Conservation (phyloP, 1,140 invertebrate species). For the Ceratina australensis region DNA sequence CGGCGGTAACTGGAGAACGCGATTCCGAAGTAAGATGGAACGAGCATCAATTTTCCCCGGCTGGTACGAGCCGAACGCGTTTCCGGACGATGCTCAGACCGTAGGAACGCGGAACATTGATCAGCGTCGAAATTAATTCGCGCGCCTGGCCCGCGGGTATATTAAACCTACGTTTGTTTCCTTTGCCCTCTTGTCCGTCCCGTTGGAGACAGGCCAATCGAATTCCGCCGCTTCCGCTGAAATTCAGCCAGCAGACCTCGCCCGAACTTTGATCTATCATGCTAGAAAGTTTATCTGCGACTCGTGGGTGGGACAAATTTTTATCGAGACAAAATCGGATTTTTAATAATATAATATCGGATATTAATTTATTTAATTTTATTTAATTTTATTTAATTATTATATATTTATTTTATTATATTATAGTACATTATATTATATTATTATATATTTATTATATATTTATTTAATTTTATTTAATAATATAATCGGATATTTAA, state of each 20-base stretch:
- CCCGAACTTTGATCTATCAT: background rate
- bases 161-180: conserved; percentile 15
- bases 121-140: conserved; percentile 36
- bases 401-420: no score
- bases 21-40: conserved; percentile 18
- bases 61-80: background rate
- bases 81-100: conserved; percentile 13
- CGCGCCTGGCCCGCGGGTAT: background rate
- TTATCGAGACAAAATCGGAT: no score
- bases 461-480: no score
- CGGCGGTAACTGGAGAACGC: conserved; percentile 40
- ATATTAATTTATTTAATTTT: no score
- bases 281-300: conserved; percentile 6
- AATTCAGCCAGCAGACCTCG: background rate
- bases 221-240: conserved; percentile 17
- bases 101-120: conserved; percentile 31
- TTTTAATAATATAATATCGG: no score
- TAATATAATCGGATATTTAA: no score
- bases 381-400: no score
- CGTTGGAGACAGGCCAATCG: conserved; percentile 28
- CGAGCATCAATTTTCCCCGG: conserved; percentile 18
- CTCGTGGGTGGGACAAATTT: background rate
- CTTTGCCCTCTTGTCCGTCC: no score
- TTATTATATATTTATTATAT: no score
- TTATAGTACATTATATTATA: no score